These are phyloP conservation scores for Drosophila paracracens DNA, from an alignment of 2,888 invertebrate genomes.

Conservation along the genomic window DNA sequence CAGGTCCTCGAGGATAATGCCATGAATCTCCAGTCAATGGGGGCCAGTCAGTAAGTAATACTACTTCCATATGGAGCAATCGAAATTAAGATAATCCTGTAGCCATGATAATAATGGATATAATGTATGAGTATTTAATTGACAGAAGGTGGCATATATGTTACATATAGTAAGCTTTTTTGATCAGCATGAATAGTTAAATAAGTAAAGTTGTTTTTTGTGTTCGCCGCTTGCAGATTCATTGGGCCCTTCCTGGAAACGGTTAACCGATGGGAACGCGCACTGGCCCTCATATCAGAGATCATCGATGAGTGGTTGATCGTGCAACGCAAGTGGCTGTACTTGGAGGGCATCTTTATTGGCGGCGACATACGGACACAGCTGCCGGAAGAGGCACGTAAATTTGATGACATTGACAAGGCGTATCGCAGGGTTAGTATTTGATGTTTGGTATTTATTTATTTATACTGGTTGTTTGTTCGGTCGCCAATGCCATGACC, in stretches of 20 bases:
- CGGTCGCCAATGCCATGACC: constrained; percentile 36
- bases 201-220: background rate
- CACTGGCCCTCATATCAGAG: constrained; percentile 92
- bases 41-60: constrained; percentile 89
- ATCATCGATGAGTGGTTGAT: constrained; percentile 95
- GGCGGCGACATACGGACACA: constrained; percentile 95
- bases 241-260: constrained; percentile 93
- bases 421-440: constrained; percentile 89
- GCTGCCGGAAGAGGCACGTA: constrained; percentile 94
- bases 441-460: constrained; percentile 29
- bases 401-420: constrained; percentile 95
- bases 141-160: background rate
- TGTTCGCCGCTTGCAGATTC: constrained; percentile 86
- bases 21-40: constrained; percentile 96
- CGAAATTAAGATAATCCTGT: background rate
- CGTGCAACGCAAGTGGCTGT: constrained; percentile 95
- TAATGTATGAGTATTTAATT: background rate
- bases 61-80: background rate
- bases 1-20: constrained; percentile 94
- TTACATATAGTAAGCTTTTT: background rate
- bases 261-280: constrained; percentile 95
- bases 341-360: constrained; percentile 96
- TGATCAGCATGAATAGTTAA: background rate
- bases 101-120: background rate
- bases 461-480: constrained; percentile 47